These are phyloP conservation scores for Lagria hirta DNA, from an alignment of 2,888 invertebrate genomes.

Conservation along the genomic window DNA sequence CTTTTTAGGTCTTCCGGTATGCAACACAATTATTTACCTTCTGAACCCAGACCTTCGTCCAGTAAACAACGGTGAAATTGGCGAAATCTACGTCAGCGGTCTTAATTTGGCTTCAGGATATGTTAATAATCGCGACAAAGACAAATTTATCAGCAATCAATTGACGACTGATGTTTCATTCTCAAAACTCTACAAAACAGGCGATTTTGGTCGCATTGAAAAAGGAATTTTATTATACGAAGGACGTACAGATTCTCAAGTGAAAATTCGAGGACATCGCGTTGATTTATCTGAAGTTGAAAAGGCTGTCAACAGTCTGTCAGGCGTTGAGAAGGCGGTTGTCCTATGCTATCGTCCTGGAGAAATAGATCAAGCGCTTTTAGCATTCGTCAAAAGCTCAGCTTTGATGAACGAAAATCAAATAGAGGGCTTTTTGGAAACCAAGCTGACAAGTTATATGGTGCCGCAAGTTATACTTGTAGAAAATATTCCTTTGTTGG, in stretches of 20 bases:
- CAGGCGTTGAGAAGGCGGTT: constrained; percentile 72
- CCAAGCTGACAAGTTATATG: constrained; percentile 74
- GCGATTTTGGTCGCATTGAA: constrained; percentile 76
- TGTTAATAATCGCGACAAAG: constrained; percentile 71
- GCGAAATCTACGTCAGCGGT: constrained; percentile 82
- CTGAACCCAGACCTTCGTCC: constrained; percentile 73
- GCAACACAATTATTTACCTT: constrained; percentile 80
- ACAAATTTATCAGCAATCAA: constrained; percentile 75
- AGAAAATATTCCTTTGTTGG: constrained; percentile 74
- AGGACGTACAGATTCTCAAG: constrained; percentile 83
- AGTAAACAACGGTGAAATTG: constrained; percentile 71
- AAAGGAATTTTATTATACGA: constrained; percentile 71
- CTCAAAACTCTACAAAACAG: constrained; percentile 76
- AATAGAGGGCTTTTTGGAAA: constrained; percentile 66
- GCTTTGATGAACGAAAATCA: constrained; percentile 57
- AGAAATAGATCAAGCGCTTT: constrained; percentile 68
- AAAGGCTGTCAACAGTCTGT: constrained; percentile 64
- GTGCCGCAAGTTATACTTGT: constrained; percentile 75
- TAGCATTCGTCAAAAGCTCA: constrained; percentile 64
- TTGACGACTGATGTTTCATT: constrained; percentile 68
- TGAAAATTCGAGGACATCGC: constrained; percentile 81
- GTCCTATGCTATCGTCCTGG: constrained; percentile 80
- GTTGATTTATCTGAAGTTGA: constrained; percentile 86
- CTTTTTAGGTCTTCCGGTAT: constrained; percentile 67
- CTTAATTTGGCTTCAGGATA: constrained; percentile 79